phyloP scores from a whole-genome alignment of 2,113 vertebrate genomes.

The Geococcyx californianus region DNA sequence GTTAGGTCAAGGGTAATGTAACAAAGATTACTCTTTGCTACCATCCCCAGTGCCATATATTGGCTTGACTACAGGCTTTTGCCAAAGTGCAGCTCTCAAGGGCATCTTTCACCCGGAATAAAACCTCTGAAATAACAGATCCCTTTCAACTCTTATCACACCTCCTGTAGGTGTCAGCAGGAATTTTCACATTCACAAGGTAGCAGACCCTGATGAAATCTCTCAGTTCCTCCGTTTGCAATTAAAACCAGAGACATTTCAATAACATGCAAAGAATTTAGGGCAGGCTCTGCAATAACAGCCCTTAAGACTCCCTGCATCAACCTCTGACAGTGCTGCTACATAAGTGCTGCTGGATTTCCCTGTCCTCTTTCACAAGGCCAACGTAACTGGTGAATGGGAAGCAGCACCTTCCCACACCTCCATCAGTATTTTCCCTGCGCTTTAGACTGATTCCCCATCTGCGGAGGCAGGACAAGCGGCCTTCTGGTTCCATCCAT shows the following conservation, averaged over 20 bases:
- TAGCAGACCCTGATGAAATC: neutral
- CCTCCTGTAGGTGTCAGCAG: neutral
- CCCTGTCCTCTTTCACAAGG: neutral
- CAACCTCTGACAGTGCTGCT: neutral
- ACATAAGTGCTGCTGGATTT: neutral
- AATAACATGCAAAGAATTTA: neutral
- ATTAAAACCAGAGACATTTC: neutral
- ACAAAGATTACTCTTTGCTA: neutral
- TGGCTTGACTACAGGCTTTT: neutral
- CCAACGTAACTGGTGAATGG: neutral
- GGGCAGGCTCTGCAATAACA: neutral
- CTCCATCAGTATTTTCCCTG: neutral
- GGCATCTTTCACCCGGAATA: conserved; percentile 7
- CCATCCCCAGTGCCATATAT: neutral
- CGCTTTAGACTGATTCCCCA: neutral
- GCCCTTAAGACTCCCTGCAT: neutral
- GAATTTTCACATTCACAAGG: neutral
- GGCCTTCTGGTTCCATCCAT: neutral
- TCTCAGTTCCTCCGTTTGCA: neutral
- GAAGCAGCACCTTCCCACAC: neutral
- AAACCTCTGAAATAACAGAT: conserved; percentile 16
- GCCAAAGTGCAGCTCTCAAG: neutral
- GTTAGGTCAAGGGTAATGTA: neutral
- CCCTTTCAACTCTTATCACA: neutral
- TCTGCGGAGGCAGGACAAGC: neutral